phyloP scores from a whole-genome alignment of 2,888 invertebrate species.

The Volucella bombylans region DNA sequence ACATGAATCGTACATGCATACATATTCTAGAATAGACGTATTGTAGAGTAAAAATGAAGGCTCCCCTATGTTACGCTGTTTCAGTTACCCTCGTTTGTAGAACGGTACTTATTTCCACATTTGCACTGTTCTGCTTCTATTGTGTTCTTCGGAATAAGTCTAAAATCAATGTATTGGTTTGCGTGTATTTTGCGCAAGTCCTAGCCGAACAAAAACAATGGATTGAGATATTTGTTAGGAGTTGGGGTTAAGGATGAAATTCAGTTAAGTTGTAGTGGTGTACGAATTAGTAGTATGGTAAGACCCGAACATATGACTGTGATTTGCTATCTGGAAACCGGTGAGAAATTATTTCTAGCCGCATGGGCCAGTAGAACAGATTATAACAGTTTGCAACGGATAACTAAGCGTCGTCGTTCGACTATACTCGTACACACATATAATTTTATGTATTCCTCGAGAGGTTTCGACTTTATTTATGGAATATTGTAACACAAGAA shows the following conservation, averaged over 20 bases:
- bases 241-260: constrained; percentile 30
- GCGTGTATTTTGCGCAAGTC: constrained; percentile 67
- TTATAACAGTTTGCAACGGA: constrained; percentile 34
- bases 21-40: constrained; percentile 25
- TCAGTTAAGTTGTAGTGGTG: constrained; percentile 55
- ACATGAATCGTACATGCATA: not conserved
- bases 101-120: constrained; percentile 36
- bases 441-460: constrained; percentile 52
- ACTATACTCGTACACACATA: constrained; percentile 3
- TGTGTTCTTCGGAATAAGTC: constrained; percentile 43
- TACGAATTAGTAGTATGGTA: constrained; percentile 27
- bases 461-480: constrained; percentile 67
- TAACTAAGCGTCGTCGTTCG: constrained; percentile 15
- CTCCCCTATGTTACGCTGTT: constrained; percentile 59
- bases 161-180: constrained; percentile 68
- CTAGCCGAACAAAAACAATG: constrained; percentile 59
- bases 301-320: constrained; percentile 69
- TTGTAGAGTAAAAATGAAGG: constrained; percentile 15
- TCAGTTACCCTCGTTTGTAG: constrained; percentile 67
- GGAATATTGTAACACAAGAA: constrained; percentile 64
- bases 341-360: constrained; percentile 44
- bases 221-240: not conserved
- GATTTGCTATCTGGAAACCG: constrained; percentile 65
- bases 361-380: constrained; percentile 40
- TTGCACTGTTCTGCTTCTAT: constrained; percentile 69